Conservation (phyloP, 2,113 vertebrate genomes). For the Phaethon lepturus region DNA sequence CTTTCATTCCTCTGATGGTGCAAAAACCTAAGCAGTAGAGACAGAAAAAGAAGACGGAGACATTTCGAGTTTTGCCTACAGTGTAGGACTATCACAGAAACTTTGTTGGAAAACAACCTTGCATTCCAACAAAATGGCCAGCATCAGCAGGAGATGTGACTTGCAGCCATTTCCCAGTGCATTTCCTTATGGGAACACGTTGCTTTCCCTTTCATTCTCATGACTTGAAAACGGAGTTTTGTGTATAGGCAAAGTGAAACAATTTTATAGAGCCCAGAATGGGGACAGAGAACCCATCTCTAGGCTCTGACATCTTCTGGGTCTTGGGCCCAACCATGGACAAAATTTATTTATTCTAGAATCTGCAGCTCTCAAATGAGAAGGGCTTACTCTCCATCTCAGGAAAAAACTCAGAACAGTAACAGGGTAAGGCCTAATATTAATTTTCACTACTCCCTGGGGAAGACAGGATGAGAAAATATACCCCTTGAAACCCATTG, state of each 20-base stretch:
- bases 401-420: neutral
- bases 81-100: neutral
- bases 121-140: neutral
- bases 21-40: neutral
- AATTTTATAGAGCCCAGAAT: neutral
- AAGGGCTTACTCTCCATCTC: neutral
- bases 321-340: neutral
- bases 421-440: neutral
- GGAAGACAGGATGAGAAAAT: neutral
- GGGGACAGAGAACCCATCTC: neutral
- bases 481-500: neutral
- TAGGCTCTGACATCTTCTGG: neutral
- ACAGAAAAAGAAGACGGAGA: neutral
- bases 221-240: neutral
- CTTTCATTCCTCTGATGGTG: conserved; percentile 14
- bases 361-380: neutral
- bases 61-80: neutral
- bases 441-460: neutral
- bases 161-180: neutral
- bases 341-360: neutral
- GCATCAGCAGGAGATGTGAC: neutral
- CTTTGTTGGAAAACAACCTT: neutral
- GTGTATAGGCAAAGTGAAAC: neutral
- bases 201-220: neutral
- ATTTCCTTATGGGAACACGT: neutral